Evolutionary conservation across 1,140 invertebrate species (phyloP).

Genomic region (Amyelois transitella): DNA sequence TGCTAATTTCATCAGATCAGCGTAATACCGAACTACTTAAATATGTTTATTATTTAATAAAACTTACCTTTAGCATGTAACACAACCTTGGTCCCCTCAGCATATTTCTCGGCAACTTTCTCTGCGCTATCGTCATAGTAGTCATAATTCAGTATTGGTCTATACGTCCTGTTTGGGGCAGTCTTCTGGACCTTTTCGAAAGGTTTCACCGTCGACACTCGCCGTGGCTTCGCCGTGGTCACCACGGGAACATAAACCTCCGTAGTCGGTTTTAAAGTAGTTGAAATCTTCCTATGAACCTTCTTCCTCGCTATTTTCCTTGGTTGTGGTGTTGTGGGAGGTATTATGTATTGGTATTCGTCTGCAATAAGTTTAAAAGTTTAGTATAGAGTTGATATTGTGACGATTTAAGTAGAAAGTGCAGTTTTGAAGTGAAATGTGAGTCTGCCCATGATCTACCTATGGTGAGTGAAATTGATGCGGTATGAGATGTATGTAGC

Average conservation of each 20-base stretch:
- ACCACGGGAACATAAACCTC: conserved; percentile 17
- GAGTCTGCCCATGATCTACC: neutral
- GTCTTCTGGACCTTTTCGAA: conserved; percentile 48
- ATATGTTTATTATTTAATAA: too few species aligned
- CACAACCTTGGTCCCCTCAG: conserved; percentile 76
- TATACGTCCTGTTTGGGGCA: conserved; percentile 39
- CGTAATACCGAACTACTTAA: too few species aligned
- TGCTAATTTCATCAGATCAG: too few species aligned
- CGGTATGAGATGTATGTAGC: neutral
- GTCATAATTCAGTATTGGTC: conserved; percentile 77
- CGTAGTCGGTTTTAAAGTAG: conserved; percentile 36
- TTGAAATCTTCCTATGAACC: conserved; percentile 47
- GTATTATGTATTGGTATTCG: conserved; percentile 62
- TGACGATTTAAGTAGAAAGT: neutral
- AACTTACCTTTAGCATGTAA: conserved; percentile 69
- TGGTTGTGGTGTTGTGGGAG: conserved; percentile 36
- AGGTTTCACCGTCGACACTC: conserved; percentile 35
- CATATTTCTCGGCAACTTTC: conserved; percentile 73
- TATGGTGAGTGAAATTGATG: neutral
- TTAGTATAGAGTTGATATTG: neutral
- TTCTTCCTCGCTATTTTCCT: conserved; percentile 40
- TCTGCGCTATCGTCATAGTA: conserved; percentile 80
- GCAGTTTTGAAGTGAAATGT: neutral
- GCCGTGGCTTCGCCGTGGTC: conserved; percentile 29
- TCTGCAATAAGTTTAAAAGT: conserved; percentile 32